These are phyloP conservation scores for Tragopan temminckii DNA, from an alignment of 2,797 vertebrate genomes.

Conservation along the genomic window DNA sequence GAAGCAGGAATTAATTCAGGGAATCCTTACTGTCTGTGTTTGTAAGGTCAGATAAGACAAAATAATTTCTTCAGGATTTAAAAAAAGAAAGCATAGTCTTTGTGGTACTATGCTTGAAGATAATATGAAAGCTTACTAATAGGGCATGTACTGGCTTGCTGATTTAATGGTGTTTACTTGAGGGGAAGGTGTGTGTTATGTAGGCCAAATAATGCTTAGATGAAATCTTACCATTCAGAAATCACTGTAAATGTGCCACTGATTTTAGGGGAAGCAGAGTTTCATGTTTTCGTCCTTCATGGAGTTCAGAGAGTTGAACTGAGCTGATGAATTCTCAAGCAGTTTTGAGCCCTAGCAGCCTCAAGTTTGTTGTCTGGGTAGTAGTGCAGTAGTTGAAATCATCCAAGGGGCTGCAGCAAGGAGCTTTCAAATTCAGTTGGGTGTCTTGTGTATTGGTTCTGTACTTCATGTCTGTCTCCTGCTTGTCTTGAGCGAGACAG, in stretches of 20 bases:
- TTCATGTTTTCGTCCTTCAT: neutral
- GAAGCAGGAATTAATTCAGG: constrained; percentile 5
- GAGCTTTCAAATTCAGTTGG: neutral
- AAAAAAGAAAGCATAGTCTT: neutral
- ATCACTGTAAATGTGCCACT: neutral
- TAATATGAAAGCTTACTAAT: neutral
- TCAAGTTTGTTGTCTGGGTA: neutral
- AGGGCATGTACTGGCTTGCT: neutral
- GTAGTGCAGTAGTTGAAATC: neutral
- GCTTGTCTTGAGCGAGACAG: neutral
- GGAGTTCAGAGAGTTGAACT: neutral
- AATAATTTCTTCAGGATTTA: constrained; percentile 25
- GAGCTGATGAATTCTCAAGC: neutral
- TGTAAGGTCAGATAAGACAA: constrained; percentile 13
- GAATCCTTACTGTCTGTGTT: constrained; percentile 31
- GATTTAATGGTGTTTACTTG: neutral
- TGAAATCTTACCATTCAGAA: neutral
- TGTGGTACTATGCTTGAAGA: neutral
- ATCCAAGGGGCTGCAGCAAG: neutral
- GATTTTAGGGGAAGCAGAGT: neutral
- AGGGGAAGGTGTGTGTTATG: fast-evolving
- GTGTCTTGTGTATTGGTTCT: neutral
- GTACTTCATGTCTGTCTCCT: neutral
- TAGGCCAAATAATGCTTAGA: neutral
- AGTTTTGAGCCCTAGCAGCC: neutral